Evolutionary conservation across 1,140 invertebrate species (phyloP).

Genomic region (Atta texana): DNA sequence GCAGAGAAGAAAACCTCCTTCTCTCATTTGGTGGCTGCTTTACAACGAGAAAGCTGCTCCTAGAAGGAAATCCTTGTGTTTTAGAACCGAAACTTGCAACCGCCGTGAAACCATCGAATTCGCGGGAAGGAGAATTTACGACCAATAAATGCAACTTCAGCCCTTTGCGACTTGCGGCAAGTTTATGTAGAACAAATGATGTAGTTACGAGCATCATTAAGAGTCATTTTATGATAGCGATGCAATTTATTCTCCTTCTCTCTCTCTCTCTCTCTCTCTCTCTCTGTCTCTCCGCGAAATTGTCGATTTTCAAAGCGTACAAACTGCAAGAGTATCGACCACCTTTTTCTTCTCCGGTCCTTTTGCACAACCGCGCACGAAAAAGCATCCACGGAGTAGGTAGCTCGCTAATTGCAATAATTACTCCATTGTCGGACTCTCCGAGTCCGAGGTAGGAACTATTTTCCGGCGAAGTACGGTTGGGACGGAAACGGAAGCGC

Average conservation of each 20-base stretch:
- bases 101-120: constrained; percentile 51
- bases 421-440: constrained; percentile 44
- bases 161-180: constrained; percentile 6
- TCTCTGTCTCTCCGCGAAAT: neutral
- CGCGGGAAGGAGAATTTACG: constrained; percentile 30
- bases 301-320: constrained; percentile 24
- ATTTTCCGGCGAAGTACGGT: constrained; percentile 51
- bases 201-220: constrained; percentile 37
- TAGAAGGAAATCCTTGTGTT: neutral
- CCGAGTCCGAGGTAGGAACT: constrained; percentile 7
- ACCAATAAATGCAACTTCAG: constrained; percentile 58
- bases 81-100: constrained; percentile 9
- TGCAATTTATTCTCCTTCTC: neutral
- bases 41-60: neutral
- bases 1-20: neutral
- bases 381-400: constrained; percentile 32
- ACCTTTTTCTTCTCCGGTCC: neutral
- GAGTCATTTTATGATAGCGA: constrained; percentile 22
- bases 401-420: constrained; percentile 65
- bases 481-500: constrained; percentile 36
- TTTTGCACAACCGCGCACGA: constrained; percentile 25
- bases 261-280: neutral
- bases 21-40: neutral
- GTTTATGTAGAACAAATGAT: constrained; percentile 4
- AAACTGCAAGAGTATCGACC: constrained; percentile 28